These are phyloP conservation scores for Conomelus anceps DNA, from an alignment of 2,888 invertebrate genomes.

Conservation along the genomic window DNA sequence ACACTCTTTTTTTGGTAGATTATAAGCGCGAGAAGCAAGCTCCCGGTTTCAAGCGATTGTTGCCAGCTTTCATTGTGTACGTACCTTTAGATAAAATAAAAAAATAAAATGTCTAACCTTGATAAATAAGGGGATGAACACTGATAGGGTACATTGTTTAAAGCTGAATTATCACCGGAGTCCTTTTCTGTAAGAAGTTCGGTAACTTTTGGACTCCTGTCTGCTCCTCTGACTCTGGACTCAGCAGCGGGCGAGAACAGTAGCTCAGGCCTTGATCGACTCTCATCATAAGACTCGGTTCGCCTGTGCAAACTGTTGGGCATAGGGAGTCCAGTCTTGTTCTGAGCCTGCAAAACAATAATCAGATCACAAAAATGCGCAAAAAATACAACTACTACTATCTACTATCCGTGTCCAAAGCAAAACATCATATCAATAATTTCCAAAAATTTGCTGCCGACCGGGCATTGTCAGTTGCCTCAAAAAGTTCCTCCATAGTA, in stretches of 20 bases:
- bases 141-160: slow-evolving; percentile 17
- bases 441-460: too few relatives aligned
- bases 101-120: slow-evolving; percentile 13
- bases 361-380: background rate
- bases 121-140: slow-evolving; percentile 32
- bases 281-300: slow-evolving; percentile 43
- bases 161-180: slow-evolving; percentile 19
- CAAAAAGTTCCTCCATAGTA: too few relatives aligned
- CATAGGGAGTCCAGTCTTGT: slow-evolving; percentile 21
- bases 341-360: slow-evolving; percentile 21
- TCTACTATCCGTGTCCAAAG: too few relatives aligned
- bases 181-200: slow-evolving; percentile 3
- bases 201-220: background rate
- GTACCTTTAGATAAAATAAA: too few relatives aligned
- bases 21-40: too few relatives aligned
- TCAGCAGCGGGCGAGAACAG: background rate
- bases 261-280: slow-evolving; percentile 22
- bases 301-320: slow-evolving; percentile 38
- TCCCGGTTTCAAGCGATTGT: too few relatives aligned
- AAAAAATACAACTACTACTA: too few relatives aligned
- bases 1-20: too few relatives aligned
- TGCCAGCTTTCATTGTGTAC: too few relatives aligned
- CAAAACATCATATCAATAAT: too few relatives aligned
- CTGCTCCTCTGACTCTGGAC: background rate
- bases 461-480: too few relatives aligned